Evolutionary conservation across 2,888 invertebrate species (phyloP), one percentile per base, ranked within the genome.

Genomic region (Protodeltote pygarga): DNA sequence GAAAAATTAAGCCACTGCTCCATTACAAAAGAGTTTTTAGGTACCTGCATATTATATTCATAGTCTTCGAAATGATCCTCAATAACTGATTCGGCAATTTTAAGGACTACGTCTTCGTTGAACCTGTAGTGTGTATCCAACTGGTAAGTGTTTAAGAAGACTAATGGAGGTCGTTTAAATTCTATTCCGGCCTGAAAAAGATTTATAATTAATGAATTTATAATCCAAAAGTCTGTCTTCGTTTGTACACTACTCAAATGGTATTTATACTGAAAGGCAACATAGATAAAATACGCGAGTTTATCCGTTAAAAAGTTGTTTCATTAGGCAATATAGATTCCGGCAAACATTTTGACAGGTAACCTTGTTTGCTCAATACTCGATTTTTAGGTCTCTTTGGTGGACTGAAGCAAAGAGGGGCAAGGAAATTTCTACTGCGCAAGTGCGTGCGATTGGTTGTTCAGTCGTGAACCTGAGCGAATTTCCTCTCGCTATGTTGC

Each of bases 91-190:
- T 87, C 66, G 4, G 75, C 59, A 1, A 71, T 69, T 2, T 64
- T 41, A 13, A 25, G 65, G 0, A 88, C 84, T 0, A 38, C 21
- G 0, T 71, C 33, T 0, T 73, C 21, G 27, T 85, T 59, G 32
- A 87, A 88, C 17, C 10, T 61, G 2, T 8, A 2, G 4, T n/a
- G 42, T 0, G 89, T 79, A 0, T 83, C 82, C 37, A 89, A 38
- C 49, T 89, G 91, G 48, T 84, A 92, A 0, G 90, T 89, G 3
- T 81, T 81, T 0, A 84, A 33, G 29, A 58, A 89, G 0, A 79
- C 0, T 20, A 87, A 16, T 0, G 69, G 66, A 0, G 91, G 91
- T 0, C 90, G 78, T 47, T 85, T 89, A 54, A 77, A 90, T 48
- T 90, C 91, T 0, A 84, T 57, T 0, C 75, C 87, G 0, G 80